A percentile compares a stretch with the other conserved stretches of the same genome.
Conservation (phyloP, 2,888 invertebrate genomes). For the Hedychridium roseum region DNA sequence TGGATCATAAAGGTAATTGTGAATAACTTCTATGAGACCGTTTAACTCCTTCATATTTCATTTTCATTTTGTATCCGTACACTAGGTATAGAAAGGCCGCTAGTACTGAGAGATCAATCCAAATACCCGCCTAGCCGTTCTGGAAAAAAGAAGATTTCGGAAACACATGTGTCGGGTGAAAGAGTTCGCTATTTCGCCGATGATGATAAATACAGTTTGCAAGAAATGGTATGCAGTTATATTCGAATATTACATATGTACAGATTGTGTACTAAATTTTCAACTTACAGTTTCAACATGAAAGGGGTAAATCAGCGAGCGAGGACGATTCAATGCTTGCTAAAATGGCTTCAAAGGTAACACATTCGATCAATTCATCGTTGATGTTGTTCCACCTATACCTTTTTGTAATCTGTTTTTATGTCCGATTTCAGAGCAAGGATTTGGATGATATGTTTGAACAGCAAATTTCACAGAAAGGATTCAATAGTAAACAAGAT, state of each 20-base stretch:
- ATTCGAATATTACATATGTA: conserved; percentile 2
- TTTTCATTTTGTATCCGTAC: background rate
- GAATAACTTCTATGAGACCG: too few species aligned
- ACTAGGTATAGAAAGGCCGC: conserved; percentile 72
- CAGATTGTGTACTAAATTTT: conserved; percentile 11
- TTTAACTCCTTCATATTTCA: too few species aligned
- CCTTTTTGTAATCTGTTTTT: too few species aligned
- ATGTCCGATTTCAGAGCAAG: conserved; percentile 40
- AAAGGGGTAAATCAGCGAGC: conserved; percentile 80
- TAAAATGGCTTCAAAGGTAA: conserved; percentile 71
- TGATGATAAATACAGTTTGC: conserved; percentile 86
- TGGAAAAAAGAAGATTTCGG: conserved; percentile 67
- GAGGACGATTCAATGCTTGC: conserved; percentile 84
- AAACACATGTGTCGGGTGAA: conserved; percentile 76
- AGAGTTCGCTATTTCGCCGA: conserved; percentile 86
- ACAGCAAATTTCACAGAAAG: conserved; percentile 76
- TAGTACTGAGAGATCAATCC: conserved; percentile 61
- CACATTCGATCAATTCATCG: too few species aligned
- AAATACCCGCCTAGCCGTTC: conserved; percentile 59
- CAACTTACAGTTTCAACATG: conserved; percentile 74
- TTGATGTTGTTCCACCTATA: too few species aligned
- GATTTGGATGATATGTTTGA: conserved; percentile 88
- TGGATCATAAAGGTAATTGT: conserved; percentile 68
- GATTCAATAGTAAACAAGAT: conserved; percentile 70
- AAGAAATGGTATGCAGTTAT: conserved; percentile 75